Evolutionary conservation across 2,797 vertebrate genomes (phyloP), one percentile per base, ranked within the genome.

Genomic region (Dendrocincla tyrannina): DNA sequence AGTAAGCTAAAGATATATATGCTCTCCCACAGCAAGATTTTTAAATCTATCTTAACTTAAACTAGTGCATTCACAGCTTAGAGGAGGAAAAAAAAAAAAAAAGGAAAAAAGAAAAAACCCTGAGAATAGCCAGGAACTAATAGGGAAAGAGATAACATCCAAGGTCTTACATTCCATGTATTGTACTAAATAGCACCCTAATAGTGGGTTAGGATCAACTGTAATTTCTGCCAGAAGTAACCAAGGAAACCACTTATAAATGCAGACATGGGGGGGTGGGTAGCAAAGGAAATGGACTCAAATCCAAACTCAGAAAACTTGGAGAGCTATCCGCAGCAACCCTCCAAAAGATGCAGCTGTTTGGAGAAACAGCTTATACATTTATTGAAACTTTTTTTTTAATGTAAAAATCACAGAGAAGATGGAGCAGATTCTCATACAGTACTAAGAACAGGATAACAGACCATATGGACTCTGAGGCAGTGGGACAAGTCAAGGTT

Each of bases 1-100:
- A 96, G 83, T 70, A 91, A 93, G 86, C 89, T 95, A 88, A 93
- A 97, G 93, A 97, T 96, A 90, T 84, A 94, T 92, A 64, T 82
- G 49, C 60, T 95, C 63, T 96, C 69, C 41, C 69, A 91, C 53
- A 77, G 64, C n/a, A 91, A 91, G 87, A 81, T 75, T 96, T 96
- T 81, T 62, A 92, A 78, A 93, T 89, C 84, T 82, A 87, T 94
- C 93, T 89, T 89, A 89, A 91, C 90, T 85, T 80, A 85, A 94
- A 91, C 84, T 50, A 75, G 66, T 56, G 62, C 41, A 19, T 73
- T 91, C 85, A 78, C 69, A 89, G 92, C 66, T 85, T 25, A 10
- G 6, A 3, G 1, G 4, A 4, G 9, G 9, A 3, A 14, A 2
- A 13, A 22, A 17, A 47, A 5, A 7, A 0, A 3, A 2, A 9